Evolutionary conservation across 2,797 vertebrate genomes (phyloP), one percentile per base, ranked within the genome.

Genomic region (Delichon dasypus): DNA sequence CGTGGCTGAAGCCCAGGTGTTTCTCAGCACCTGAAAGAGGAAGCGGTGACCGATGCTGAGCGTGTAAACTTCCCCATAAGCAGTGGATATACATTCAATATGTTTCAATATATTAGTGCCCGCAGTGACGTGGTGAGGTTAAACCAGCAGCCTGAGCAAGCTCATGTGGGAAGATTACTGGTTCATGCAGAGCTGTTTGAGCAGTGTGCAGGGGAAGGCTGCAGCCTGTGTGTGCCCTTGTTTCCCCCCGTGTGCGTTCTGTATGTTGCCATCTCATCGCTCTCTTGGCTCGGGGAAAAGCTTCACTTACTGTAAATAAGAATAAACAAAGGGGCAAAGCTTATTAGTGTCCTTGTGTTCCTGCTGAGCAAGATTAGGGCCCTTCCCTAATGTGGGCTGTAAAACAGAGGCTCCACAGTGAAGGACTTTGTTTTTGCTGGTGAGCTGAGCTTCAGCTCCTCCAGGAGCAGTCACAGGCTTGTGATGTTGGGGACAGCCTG

Each of bases 311-410:
- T 13, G 5, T 77, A 85, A 91, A 47, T 58, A 70, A 92, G 92
- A 92, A 94, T 93, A 89, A 95, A 85, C 90, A 94, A 95, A 94
- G 74, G 51, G 74, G 38, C 61, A 95, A 96, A 94, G 92, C 88
- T 95, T 96, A 92, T 95, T 95, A 95, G 53, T 85, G 88, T 91
- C 60, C 85, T 93, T 91, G 47, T 92, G 85, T 77, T 92, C 51
- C 85, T 3, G 4, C 91, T 96, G 82, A 93, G 89, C 42, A 32
- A 96, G 96, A 95, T 96, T 95, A 95, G 68, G 66, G 91, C 80
- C 90, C 57, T 91, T 93, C 58, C 88, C 40, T 90, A 62, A 60
- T 22, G 47, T 77, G 76, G 23, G 55, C 76, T 27, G 16, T 93
- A 79, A 90, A 94, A 58, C 51, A 88, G 92, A 95, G 90, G 32